Evolutionary conservation across 1,140 invertebrate genomes (phyloP), one percentile per base, ranked within the genome.

Genomic region (Drosophila littoralis): DNA sequence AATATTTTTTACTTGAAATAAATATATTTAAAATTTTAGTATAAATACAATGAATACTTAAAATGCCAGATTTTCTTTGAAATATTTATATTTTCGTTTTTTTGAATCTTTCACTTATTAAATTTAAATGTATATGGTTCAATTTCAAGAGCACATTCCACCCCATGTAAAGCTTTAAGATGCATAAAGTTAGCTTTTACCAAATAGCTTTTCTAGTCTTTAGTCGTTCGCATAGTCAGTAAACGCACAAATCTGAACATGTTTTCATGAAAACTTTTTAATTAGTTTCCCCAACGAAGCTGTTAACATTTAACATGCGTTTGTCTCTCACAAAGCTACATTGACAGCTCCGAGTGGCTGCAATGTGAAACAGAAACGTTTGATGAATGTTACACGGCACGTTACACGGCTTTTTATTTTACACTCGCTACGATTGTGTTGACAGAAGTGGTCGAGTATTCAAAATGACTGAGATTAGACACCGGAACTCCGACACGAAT

Each of bases 401-500:
- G 61, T 77, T 70, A 63, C 58, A 63, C 60, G 67, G 59, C 58
- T 76, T 72, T 79, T 79, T 67, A 83, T 69, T 76, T 79, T 28
- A 79, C 55, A 45, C 81, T 78, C 45, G 68, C 43, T 73, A 71
- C 58, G 68, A 79, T 68, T 83, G 52, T 57, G 66, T 83, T 69
- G 67, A 76, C 81, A 76, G 50, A 84, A 76, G 61, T 71, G 63
- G 45, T 61, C 40, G 75, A 72, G 66, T 83, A 83, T 67, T 75
- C 80, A 70, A 77, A 76, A 73, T 73, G 72, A 80, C 73, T 84
- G 68, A 60, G 81, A 84, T 83, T 76, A 77, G 68, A 72, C 60
- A 68, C 32, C 51, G 51, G 59, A 43, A 40, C 68, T 54, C 22
- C 17, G 36, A 17, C 32, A 38, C 50, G 43, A 69, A 52, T 66